A percentile compares a stretch with the other conserved stretches of the same genome.
Conservation (phyloP, 2,113 vertebrate species). For the Rattus rattus region DNA sequence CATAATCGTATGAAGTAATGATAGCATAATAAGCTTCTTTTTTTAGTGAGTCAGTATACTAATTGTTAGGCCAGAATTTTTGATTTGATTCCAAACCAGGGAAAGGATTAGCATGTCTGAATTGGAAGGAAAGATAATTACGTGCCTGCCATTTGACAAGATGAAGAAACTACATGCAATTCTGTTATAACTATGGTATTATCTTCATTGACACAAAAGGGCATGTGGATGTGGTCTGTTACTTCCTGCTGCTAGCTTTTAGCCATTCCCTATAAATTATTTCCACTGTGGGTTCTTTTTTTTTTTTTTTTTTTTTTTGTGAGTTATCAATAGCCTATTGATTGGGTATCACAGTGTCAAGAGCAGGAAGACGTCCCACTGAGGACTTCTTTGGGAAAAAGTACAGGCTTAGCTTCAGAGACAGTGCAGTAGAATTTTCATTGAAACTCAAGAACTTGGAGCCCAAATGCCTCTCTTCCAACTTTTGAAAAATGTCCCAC, state of each 20-base stretch:
- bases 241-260: not conserved
- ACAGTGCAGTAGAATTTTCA: not conserved
- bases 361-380: not conserved
- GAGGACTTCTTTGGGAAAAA: conserved; percentile 3
- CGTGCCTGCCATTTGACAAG: not conserved
- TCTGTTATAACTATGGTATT: conserved; percentile 38
- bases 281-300: too few relatives aligned
- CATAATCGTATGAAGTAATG: not conserved
- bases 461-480: not conserved
- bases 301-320: not conserved
- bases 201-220: not conserved
- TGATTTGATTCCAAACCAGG: conserved; percentile 45
- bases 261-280: not conserved
- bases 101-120: not conserved
- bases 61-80: conserved; percentile 39
- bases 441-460: not conserved
- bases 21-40: not conserved
- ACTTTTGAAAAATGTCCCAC: not conserved
- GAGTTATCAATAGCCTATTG: not conserved
- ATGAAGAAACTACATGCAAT: conserved; percentile 17
- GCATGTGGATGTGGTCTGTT: not conserved
- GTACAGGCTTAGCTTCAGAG: not conserved
- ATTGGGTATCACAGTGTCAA: not conserved
- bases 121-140: conserved; percentile 35
- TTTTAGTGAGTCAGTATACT: not conserved